Evolutionary conservation across 2,797 vertebrate species (phyloP).

Genomic region (Brotula barbata): DNA sequence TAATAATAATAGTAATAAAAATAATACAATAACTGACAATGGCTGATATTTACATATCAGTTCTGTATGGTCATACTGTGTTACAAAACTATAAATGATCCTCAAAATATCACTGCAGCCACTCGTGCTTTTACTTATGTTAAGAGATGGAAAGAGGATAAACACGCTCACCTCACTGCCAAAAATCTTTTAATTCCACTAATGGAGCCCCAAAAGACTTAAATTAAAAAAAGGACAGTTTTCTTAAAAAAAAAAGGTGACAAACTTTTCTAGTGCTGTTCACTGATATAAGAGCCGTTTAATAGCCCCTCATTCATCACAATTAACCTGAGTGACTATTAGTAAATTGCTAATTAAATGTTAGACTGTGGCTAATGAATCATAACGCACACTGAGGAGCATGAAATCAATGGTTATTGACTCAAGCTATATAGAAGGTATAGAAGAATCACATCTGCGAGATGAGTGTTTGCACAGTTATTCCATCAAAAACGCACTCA

Average conservation of each 20-base stretch:
- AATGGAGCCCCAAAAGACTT: too few species aligned
- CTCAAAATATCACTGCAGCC: constrained; percentile 15
- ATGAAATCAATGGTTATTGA: constrained; percentile 50
- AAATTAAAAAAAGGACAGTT: too few species aligned
- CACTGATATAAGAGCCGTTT: constrained; percentile 38
- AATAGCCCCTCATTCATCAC: constrained; percentile 65
- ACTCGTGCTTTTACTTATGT: constrained; percentile 24
- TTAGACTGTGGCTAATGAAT: constrained; percentile 61
- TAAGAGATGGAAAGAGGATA: constrained; percentile 10
- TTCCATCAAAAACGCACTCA: neutral
- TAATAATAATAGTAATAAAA: too few species aligned
- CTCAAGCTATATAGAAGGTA: constrained; percentile 36
- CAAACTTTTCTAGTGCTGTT: too few species aligned
- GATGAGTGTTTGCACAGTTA: neutral
- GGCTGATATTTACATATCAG: too few species aligned
- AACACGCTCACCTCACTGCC: neutral
- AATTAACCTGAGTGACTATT: constrained; percentile 66
- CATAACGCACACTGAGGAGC: constrained; percentile 45
- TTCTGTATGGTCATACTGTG: constrained; percentile 13
- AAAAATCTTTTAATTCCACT: neutral
- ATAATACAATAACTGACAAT: too few species aligned
- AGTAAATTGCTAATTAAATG: constrained; percentile 65
- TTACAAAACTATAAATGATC: constrained; percentile 35
- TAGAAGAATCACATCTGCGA: constrained; percentile 11
- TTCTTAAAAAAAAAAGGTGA: too few species aligned